Base-by-base conservation (phyloP, 2,797 vertebrate genomes). In the Lepus oiostolus region DNA sequence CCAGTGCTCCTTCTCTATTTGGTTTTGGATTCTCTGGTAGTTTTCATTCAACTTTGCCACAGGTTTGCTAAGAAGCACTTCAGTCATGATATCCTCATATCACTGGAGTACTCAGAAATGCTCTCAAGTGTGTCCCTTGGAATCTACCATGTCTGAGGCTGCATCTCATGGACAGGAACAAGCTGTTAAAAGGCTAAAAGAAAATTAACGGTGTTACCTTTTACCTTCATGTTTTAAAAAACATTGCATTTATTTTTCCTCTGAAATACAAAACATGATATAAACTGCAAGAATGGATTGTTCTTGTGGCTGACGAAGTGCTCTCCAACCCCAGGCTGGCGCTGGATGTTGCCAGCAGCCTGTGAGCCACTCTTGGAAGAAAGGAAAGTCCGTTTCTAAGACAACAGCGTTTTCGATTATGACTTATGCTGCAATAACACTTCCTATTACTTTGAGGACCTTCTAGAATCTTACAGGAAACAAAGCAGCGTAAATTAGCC, bases 401-500 rank as follows among this genome's bases (percentile, higher is more conserved):
- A 98, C 97, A 98, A 98, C 90, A n/a, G 26, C 85, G 75, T 79
- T 95, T 96, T 97, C 95, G 98, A 97, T 98, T 96, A 97, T 98
- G 96, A 97, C 95, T 95, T 96, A 91, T 92, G 35, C 91, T 97
- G 70, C 96, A 97, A 96, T 90, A 81, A 97, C 81, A 92, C 91
- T 96, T 97, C 71, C 94, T 97, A 97, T 98, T 96, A 96, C 95
- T 98, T 96, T 95, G 89, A 97, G 96, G 96, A 98, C 96, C 85
- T 35, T 58, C 52, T 97, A 96, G 95, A 97, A 97, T 96, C 98
- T 98, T 97, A 72, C 90, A 96, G 97, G 94, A 84, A 98, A 98
- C 97, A 97, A 98, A 97, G 97, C 68, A 94, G 95, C 90, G 83
- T 96, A 97, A 98, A 98, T 97, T 97, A 98, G 96, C 96, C 95